Evolutionary conservation across 2,797 vertebrate species (phyloP), one percentile per base, ranked within the genome.

Genomic region (Huso huso): DNA sequence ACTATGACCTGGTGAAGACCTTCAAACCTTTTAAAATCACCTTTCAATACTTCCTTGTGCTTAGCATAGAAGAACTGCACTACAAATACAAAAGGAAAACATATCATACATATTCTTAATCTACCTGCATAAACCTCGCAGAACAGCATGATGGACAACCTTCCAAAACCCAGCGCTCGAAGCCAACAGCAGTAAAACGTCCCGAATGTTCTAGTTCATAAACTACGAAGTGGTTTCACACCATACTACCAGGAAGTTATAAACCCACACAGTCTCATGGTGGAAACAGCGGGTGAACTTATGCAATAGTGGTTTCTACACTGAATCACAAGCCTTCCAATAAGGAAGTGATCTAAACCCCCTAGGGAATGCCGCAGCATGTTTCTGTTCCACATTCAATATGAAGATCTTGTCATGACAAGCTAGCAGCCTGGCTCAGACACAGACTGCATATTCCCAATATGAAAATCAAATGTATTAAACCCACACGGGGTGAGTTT

Each of bases 301-400:
- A 11, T 48, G 49, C 6, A 8, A 51, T 51, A 51, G 53, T 48
- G 53, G 6, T 6, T 13, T 59, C 59, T 8, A 64, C 37, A 51
- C 6, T 11, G 50, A 60, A 51, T 55, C 57, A 62, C 52, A 66
- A 61, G 72, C 18, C 51, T 2, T 15, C 23, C 48, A 71, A 79
- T 74, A 74, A 80, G 82, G 81, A 88, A 86, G 74, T 74, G 63
- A 57, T 69, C 67, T 65, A 7, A 51, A 61, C 63, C 1, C 60
- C 18, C 18, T 8, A 37, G 8, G 48, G 18, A 37, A 62, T 10
- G 37, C 11, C 66, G 65, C 51, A 7, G 53, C 13, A 15, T 70
- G 77, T 71, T 73, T 61, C 48, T 49, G 48, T 18, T 51, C 10
- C 66, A 9, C 48, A 59, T 55, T 50, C 52, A 37, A 37, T 37